Base-by-base conservation (phyloP, 2,113 vertebrate genomes). In the Tachuris rubrigastra region DNA sequence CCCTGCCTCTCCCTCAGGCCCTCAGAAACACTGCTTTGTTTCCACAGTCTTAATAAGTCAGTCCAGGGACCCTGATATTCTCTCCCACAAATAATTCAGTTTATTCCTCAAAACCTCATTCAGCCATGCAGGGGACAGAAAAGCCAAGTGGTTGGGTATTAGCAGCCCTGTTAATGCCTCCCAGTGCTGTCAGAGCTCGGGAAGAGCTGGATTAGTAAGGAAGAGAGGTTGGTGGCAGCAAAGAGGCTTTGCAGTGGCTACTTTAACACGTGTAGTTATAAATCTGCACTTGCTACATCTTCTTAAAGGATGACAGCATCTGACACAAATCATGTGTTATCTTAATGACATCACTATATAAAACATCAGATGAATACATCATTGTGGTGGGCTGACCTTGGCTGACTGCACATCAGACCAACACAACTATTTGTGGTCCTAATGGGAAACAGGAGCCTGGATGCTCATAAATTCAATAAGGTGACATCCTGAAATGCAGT, bases 401-500 rank as follows among this genome's bases (percentile, higher is more conserved):
- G 30, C 75, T 91, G 74, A 44, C 53, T 31, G 50, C 55, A 77
- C 35, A 46, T 31, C 71, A 76, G 59, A 59, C 44, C 30, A 24
- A 60, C 53, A 30, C n/a, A 86, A 80, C 74, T 89, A 28, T 79
- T 52, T 84, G 67, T 50, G 47, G 56, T 59, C 58, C 94, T 93
- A 87, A 74, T 1, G 24, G 75, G 88, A 88, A 97, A 88, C 35
- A 41, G 53, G 53, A 89, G 59, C 10, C 12, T 20, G 42, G 66
- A 93, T 80, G n/a, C 14, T 56, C 33, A 77, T 74, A 82, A 95
- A 97, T 91, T 82, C 75, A 90, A 19, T 65, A 50, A 85, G 69
- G 41, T 66, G 56, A 55, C 56, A 82, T 85, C 42, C 58, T 74
- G 46, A 87, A 93, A 96, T 35, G 72, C 8, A 46, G 17, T 8